phyloP scores from a whole-genome alignment of 2,888 invertebrate species.

The Oxycera nigricornis region DNA sequence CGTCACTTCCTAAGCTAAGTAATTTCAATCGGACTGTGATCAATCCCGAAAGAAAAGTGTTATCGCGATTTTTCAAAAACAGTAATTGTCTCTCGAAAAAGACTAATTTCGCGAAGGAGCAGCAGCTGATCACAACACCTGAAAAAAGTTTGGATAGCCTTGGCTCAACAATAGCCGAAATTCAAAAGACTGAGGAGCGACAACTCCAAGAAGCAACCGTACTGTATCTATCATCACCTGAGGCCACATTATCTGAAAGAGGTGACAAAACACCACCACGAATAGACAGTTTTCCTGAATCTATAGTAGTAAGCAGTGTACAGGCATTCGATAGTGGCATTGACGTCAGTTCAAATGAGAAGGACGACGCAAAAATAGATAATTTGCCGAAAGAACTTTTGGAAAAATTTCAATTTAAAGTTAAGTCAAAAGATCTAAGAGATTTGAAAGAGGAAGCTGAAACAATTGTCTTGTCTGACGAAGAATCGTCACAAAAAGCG shows the following conservation, averaged over 20 bases:
- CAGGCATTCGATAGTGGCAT: conserved; percentile 19
- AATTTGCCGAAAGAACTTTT: conserved; percentile 20
- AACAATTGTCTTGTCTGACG: conserved; percentile 26
- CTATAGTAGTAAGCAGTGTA: not conserved
- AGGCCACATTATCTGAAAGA: conserved; percentile 26
- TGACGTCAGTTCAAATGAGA: conserved; percentile 26
- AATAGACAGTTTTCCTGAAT: not conserved
- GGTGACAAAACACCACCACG: conserved; percentile 38
- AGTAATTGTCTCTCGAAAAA: conserved; percentile 53
- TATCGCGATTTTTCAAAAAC: conserved; percentile 67
- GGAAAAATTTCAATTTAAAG: conserved; percentile 29
- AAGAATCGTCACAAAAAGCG: not conserved
- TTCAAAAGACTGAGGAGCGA: conserved; percentile 13
- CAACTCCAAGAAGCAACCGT: conserved; percentile 7
- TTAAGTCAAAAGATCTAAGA: not conserved
- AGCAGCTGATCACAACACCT: not conserved
- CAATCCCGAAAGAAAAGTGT: conserved; percentile 63
- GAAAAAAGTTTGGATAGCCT: not conserved
- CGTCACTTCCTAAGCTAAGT: conserved; percentile 60
- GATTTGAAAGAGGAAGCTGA: conserved; percentile 12
- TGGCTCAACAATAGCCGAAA: not conserved
- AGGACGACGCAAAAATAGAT: not conserved
- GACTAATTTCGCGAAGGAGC: not conserved
- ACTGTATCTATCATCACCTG: conserved; percentile 33
- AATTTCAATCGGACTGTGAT: conserved; percentile 64